These are phyloP conservation scores for Lophius americanus DNA, from an alignment of 2,797 vertebrate genomes.

Conservation along the genomic window DNA sequence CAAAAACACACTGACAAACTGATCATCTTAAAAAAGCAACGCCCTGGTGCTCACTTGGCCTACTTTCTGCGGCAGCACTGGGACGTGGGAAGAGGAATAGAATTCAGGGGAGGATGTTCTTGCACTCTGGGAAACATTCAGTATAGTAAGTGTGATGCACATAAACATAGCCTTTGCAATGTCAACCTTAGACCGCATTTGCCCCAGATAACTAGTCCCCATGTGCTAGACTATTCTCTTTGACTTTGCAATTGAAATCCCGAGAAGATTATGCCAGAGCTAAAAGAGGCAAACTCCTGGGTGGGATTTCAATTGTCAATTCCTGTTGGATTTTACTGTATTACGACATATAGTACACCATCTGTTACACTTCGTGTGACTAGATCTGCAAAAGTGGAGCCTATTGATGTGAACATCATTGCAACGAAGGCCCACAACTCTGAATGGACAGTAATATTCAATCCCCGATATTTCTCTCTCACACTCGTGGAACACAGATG, in stretches of 20 bases:
- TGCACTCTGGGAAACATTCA: constrained; percentile 79
- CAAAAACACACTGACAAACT: constrained; percentile 81
- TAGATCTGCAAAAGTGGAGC: constrained; percentile 61
- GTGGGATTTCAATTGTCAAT: constrained; percentile 81
- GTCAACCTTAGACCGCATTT: constrained; percentile 81
- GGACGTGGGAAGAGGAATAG: constrained; percentile 81
- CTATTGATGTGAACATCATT: constrained; percentile 57
- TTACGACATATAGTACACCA: constrained; percentile 80
- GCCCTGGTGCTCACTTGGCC: constrained; percentile 83
- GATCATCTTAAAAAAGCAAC: constrained; percentile 84
- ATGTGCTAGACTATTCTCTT: constrained; percentile 76
- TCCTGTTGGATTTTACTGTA: constrained; percentile 80
- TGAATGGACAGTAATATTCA: constrained; percentile 47
- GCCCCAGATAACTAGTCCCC: constrained; percentile 83
- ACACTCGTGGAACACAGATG: constrained; percentile 38
- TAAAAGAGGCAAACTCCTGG: constrained; percentile 80
- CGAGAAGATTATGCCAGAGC: constrained; percentile 79
- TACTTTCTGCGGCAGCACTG: constrained; percentile 81
- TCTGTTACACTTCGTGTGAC: constrained; percentile 72
- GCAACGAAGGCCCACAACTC: constrained; percentile 42
- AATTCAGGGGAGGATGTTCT: constrained; percentile 81
- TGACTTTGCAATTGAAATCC: constrained; percentile 83
- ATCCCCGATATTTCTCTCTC: constrained; percentile 36
- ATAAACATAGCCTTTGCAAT: constrained; percentile 81
- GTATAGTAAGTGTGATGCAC: constrained; percentile 78